Conservation (phyloP, 2,888 invertebrate species). For the Trypoxylon attenuatum region DNA sequence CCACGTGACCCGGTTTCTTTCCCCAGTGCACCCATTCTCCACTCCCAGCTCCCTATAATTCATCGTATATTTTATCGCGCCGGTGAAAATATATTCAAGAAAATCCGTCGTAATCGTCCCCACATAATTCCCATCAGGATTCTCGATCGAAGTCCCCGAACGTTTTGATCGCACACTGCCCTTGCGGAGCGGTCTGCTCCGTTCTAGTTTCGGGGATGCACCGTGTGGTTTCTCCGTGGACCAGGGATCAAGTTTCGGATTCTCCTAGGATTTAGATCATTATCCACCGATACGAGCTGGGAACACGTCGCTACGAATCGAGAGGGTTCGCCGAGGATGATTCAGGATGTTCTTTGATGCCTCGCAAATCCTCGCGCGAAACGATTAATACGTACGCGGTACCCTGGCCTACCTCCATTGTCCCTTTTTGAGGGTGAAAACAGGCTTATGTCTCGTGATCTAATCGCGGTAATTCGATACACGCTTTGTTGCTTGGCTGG, state of each 20-base stretch:
- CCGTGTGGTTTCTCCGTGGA: conserved; percentile 20
- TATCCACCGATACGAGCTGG: conserved; percentile 49
- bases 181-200: too few relatives aligned
- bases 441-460: background rate
- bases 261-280: conserved; percentile 56
- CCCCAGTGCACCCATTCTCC: conserved; percentile 33
- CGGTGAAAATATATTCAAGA: conserved; percentile 57
- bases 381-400: conserved; percentile 42
- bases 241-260: conserved; percentile 51
- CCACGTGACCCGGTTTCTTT: conserved; percentile 56
- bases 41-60: conserved; percentile 49
- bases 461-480: background rate
- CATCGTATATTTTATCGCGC: conserved; percentile 60
- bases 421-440: background rate
- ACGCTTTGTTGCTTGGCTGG: too few relatives aligned
- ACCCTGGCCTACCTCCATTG: too few relatives aligned
- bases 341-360: conserved; percentile 45
- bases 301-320: conserved; percentile 48
- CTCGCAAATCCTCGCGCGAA: conserved; percentile 49
- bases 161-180: background rate
- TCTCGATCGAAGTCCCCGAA: conserved; percentile 12
- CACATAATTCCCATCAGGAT: conserved; percentile 54
- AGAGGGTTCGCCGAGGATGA: conserved; percentile 20
- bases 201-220: conserved; percentile 11
- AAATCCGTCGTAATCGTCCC: conserved; percentile 58